phyloP scores from a whole-genome alignment of 2,113 vertebrate genomes.

The Prionailurus bengalensis region DNA sequence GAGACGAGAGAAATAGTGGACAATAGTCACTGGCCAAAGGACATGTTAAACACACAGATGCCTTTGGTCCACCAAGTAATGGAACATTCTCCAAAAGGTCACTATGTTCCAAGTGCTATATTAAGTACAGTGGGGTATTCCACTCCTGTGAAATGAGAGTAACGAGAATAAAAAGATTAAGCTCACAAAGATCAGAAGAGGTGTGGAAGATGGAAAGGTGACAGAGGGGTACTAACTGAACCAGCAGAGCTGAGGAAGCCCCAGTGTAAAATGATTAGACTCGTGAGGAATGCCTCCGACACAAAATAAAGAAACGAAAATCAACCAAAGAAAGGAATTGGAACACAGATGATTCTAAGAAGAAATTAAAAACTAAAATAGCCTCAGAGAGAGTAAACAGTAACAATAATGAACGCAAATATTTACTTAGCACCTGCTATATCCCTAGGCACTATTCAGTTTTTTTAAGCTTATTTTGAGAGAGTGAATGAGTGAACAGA shows the following conservation, averaged over 20 bases:
- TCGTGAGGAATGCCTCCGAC: not conserved
- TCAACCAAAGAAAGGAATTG: not conserved
- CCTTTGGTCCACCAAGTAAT: not conserved
- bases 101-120: conserved; percentile 34
- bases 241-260: not conserved
- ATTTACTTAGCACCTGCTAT: not conserved
- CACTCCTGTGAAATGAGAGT: not conserved
- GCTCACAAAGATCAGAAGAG: not conserved
- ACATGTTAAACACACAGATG: not conserved
- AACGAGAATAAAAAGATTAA: not conserved
- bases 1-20: conserved; percentile 8
- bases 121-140: not conserved
- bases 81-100: conserved; percentile 46
- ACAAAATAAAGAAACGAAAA: conserved; percentile 34
- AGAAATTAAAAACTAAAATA: not conserved
- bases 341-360: not conserved
- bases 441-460: not conserved
- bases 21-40: not conserved
- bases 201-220: not conserved
- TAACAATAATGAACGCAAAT: not conserved
- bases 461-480: too few relatives aligned
- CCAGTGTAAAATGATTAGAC: not conserved
- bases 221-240: not conserved
- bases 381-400: not conserved
- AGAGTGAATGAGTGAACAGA: too few relatives aligned